phyloP scores from a whole-genome alignment of 1,140 invertebrate genomes.

The Stegodyphus mimosarum region DNA sequence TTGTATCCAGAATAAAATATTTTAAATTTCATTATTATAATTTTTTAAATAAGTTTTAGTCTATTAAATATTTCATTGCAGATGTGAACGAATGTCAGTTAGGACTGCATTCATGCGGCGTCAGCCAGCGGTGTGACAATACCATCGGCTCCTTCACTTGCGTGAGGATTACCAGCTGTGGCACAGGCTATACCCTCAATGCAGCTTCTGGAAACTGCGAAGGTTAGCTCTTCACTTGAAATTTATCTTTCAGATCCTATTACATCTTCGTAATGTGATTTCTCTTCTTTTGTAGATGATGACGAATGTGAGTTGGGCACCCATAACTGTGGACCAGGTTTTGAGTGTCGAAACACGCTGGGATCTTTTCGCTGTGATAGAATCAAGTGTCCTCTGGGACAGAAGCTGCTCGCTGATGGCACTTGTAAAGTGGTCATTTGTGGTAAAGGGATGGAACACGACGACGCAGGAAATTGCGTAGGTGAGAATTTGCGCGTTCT shows the following conservation, averaged over 20 bases:
- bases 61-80: constrained; percentile 61
- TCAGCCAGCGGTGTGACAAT: constrained; percentile 87
- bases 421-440: constrained; percentile 68
- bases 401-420: constrained; percentile 66
- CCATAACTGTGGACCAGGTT: constrained; percentile 84
- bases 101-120: constrained; percentile 72
- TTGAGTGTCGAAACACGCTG: constrained; percentile 85
- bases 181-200: constrained; percentile 96
- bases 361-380: constrained; percentile 83
- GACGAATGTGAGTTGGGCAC: constrained; percentile 88
- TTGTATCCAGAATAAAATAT: too few species aligned
- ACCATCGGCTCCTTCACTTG: constrained; percentile 88
- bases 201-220: constrained; percentile 74
- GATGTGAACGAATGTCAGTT: constrained; percentile 78
- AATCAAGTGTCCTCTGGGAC: constrained; percentile 70
- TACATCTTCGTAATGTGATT: background rate
- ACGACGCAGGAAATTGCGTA: constrained; percentile 63
- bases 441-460: constrained; percentile 70
- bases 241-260: background rate
- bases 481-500: constrained; percentile 30
- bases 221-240: constrained; percentile 8
- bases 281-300: constrained; percentile 77
- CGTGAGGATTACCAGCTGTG: constrained; percentile 85
- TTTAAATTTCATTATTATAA: too few species aligned
- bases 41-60: too few species aligned